Evolutionary conservation across 2,113 vertebrate genomes (phyloP).

Genomic region (Gnathonemus echidnorhynchus): DNA sequence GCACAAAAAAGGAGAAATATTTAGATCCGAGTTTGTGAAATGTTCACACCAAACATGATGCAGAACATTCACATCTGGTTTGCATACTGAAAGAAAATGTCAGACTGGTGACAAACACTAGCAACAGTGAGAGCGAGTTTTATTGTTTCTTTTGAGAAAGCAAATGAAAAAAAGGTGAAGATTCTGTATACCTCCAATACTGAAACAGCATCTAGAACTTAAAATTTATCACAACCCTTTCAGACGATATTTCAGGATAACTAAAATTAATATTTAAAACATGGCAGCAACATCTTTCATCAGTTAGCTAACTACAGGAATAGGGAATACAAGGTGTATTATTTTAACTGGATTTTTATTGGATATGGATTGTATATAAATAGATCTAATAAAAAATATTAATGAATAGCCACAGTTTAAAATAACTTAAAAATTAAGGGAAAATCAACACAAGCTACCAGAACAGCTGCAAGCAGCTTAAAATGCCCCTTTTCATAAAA

Average conservation of each 20-base stretch:
- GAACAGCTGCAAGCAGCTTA: background rate
- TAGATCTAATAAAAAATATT: background rate
- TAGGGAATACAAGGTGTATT: background rate
- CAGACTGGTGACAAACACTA: background rate
- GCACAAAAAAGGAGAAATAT: background rate
- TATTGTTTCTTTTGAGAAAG: background rate
- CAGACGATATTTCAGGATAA: background rate
- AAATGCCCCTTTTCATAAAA: background rate
- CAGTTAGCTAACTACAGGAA: background rate
- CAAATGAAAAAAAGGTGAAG: background rate
- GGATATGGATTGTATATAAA: background rate
- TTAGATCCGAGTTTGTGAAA: background rate
- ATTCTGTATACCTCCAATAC: background rate
- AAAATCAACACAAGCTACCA: background rate
- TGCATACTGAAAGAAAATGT: background rate
- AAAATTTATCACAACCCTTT: background rate
- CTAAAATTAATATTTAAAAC: background rate
- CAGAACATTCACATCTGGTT: background rate
- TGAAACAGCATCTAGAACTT: background rate
- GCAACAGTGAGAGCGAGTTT: background rate
- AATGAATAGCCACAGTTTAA: background rate
- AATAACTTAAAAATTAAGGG: background rate
- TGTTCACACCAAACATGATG: background rate
- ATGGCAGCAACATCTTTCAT: background rate
- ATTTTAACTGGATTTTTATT: background rate